Conservation (phyloP, 1,140 invertebrate genomes). For the Lamellibrachia luymesi region DNA sequence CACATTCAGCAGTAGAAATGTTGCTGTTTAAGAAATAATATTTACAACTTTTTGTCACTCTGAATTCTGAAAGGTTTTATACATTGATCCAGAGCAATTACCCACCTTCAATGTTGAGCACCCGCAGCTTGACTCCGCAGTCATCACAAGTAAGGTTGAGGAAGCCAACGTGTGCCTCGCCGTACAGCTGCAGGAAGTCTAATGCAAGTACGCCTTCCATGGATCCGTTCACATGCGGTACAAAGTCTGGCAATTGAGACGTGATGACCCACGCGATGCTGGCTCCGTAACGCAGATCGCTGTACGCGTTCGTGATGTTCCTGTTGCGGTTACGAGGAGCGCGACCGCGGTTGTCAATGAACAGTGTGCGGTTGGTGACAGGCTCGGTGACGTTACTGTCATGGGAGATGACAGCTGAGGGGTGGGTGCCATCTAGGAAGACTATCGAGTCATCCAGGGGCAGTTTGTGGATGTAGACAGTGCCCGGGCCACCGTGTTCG, state of each 20-base stretch:
- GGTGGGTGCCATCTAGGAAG: slow-evolving; percentile 7
- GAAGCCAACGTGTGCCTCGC: slow-evolving; percentile 38
- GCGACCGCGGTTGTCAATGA: slow-evolving; percentile 35
- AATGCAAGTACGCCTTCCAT: slow-evolving; percentile 18
- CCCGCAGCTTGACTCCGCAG: slow-evolving; percentile 27
- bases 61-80: not conserved
- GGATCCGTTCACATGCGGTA: slow-evolving; percentile 6
- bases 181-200: slow-evolving; percentile 36
- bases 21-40: too few species aligned
- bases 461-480: slow-evolving; percentile 41
- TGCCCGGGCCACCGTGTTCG: slow-evolving; percentile 44
- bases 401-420: not conserved
- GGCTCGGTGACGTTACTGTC: slow-evolving; percentile 8
- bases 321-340: slow-evolving; percentile 29
- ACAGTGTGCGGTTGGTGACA: slow-evolving; percentile 38
- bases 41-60: too few species aligned
- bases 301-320: slow-evolving; percentile 35
- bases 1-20: too few species aligned
- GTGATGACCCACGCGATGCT: slow-evolving; percentile 40
- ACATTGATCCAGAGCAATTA: not conserved
- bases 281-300: slow-evolving; percentile 29
- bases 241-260: not conserved
- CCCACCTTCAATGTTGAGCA: slow-evolving; percentile 30
- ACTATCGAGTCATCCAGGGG: slow-evolving; percentile 19
- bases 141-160: slow-evolving; percentile 28